Evolutionary conservation across 2,113 vertebrate genomes (phyloP), one percentile per base, ranked within the genome.

Genomic region (Labeo rohita): DNA sequence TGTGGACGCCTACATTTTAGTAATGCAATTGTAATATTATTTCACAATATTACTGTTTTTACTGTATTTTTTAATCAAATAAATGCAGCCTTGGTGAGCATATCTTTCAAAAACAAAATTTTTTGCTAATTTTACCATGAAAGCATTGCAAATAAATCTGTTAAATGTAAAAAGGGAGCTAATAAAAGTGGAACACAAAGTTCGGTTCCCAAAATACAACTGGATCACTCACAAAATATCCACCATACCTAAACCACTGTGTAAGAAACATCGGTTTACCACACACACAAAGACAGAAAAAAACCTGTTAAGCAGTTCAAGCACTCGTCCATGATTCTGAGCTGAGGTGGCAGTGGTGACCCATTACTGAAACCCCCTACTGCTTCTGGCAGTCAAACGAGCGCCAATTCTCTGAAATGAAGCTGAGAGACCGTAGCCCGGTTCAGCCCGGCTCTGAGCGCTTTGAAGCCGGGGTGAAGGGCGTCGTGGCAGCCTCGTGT

Each of bases 1-100:
- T 94, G 83, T 36, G 23, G 63, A 34, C 6, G 95, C 96, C 96
- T 95, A 95, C 96, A 96, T 94, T 94, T 95, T 95, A 93, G 94
- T 93, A 95, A 95, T 45, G 68, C 91, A 90, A 50, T 3, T 50
- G 49, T 50, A 3, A 39, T 39, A 39, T 3, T 50, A 50, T 50
- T 50, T 50, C 10, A 50, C 49, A 50, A 12, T 50, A 50, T 50
- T 50, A 50, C 10, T 11, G 49, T 50, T 50, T 50, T 59, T n/a
- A 23, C 1, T 63, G n/a, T 63, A 23, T 63, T 68, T 68, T 28
- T 68, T 68, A 0, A 68, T 39, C 13, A 36, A 39, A 68, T 68
- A 36, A 36, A 68, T 68, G 13, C 6, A 36, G 28, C 12, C 23
- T 28, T 28, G n/a, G 61, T 65, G n/a, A 65, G 3, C 4, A 36